Base-by-base conservation (phyloP, 2,888 invertebrate genomes). In the Epinotia ramella region DNA sequence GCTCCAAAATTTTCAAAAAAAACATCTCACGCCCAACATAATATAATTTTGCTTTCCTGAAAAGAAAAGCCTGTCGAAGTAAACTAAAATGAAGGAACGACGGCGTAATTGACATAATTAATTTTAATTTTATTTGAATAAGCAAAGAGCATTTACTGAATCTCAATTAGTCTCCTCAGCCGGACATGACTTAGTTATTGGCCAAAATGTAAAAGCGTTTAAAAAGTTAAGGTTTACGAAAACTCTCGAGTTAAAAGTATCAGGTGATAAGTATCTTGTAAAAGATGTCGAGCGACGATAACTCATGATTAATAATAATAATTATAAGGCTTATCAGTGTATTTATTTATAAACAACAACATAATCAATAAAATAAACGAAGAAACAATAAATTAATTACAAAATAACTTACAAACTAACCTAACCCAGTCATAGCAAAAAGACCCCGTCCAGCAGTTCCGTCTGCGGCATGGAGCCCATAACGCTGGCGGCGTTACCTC, bases 71-170 rank as follows among this genome's bases (percentile, higher is more conserved):
- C 40, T n/a, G 28, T 59, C 62, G 33, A 40, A 44, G 44, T 44
- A 56, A 68, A 63, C 16, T 70, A 64, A 74, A 65, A 49, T 70
- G 46, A 70, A 69, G 68, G 33, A 64, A 69, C 49, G 63, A 57
- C 49, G 20, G 20, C 74, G 46, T 74, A 74, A 74, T 70, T 74
- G 74, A 56, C 70, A 70, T 73, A 68, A 73, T 74, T 74, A 70
- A 69, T 70, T 74, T 65, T 59, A 70, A 74, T 60, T 74, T 65
- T 24, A 59, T 74, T 74, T 74, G 74, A 74, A 74, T 70, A 70
- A 70, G 74, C 65, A 74, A 70, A 70, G 40, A 74, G 49, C 65
- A 74, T 65, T 74, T 65, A 74, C 69, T 59, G 59, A 70, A 74
- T 65, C 44, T 74, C 59, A 65, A 74, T 46, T 46, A 73, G 44